These are phyloP conservation scores for Tiliqua scincoides DNA, from an alignment of 2,113 vertebrate genomes.

Conservation along the genomic window DNA sequence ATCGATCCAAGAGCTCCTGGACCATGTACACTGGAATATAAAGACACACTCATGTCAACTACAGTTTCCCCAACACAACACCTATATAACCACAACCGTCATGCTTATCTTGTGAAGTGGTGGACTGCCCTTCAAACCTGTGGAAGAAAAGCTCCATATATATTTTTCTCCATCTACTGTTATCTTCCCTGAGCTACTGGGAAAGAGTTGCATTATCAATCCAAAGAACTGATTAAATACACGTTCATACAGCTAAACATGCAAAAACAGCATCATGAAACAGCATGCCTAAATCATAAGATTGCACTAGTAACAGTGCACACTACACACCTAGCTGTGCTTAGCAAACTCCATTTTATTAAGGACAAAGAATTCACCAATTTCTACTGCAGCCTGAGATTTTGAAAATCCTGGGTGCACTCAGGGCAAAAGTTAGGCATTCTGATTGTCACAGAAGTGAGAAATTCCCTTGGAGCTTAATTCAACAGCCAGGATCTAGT, in stretches of 20 bases:
- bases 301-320: background rate
- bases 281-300: background rate
- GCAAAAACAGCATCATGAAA: background rate
- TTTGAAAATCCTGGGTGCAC: background rate
- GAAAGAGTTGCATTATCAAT: background rate
- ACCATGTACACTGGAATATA: background rate
- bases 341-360: slow-evolving; percentile 25
- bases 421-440: background rate
- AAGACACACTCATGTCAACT: background rate
- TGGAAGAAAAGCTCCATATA: background rate
- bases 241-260: background rate
- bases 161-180: background rate
- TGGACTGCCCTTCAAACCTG: too few species aligned
- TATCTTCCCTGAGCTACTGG: background rate
- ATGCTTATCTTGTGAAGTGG: background rate
- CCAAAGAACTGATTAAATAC: background rate
- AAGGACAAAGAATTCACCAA: slow-evolving; percentile 17
- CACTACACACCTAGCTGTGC: background rate
- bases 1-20: background rate
- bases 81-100: background rate
- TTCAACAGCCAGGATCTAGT: slow-evolving; percentile 7
- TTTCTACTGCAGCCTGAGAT: slow-evolving; percentile 36
- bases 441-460: background rate
- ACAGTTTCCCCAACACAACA: background rate
- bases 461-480: slow-evolving; percentile 59